These are phyloP conservation scores for Microtus oregoni DNA, from an alignment of 2,113 vertebrate genomes.

Conservation along the genomic window DNA sequence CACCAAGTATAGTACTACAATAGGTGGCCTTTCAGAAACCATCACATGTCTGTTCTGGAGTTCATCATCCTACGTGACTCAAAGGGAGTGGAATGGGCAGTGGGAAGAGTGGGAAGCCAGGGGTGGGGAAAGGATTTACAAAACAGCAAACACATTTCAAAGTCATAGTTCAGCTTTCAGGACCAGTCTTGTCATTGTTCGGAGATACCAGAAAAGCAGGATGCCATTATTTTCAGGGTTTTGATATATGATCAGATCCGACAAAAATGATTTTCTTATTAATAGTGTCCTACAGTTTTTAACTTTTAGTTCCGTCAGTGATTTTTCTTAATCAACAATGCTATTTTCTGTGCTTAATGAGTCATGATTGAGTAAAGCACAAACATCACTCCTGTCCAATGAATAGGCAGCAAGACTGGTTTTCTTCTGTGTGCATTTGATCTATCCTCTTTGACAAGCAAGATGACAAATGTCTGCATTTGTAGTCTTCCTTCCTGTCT, in stretches of 20 bases:
- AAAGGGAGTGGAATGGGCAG: slow-evolving; percentile 7
- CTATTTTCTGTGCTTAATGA: slow-evolving; percentile 49
- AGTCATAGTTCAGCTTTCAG: slow-evolving; percentile 63
- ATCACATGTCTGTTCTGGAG: slow-evolving; percentile 53
- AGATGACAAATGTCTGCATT: slow-evolving; percentile 49
- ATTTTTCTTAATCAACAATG: background rate
- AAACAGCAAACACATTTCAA: slow-evolving; percentile 63
- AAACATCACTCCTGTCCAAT: slow-evolving; percentile 23
- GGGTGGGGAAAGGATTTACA: background rate
- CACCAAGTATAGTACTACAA: slow-evolving; percentile 61
- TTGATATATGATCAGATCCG: background rate
- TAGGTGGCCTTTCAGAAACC: slow-evolving; percentile 77
- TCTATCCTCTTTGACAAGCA: slow-evolving; percentile 65
- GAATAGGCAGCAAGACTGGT: slow-evolving; percentile 43
- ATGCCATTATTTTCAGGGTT: background rate
- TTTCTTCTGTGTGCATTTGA: slow-evolving; percentile 57
- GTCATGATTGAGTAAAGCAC: slow-evolving; percentile 47
- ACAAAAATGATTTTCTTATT: slow-evolving; percentile 28
- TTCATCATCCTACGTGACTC: slow-evolving; percentile 40
- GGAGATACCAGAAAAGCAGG: background rate
- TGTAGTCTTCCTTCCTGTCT: slow-evolving; percentile 38
- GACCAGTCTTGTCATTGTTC: slow-evolving; percentile 63
- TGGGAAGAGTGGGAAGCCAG: background rate
- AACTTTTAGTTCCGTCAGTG: slow-evolving; percentile 33
- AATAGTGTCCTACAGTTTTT: slow-evolving; percentile 12